Conservation (phyloP, 2,888 invertebrate species). For the Villa cingulata region DNA sequence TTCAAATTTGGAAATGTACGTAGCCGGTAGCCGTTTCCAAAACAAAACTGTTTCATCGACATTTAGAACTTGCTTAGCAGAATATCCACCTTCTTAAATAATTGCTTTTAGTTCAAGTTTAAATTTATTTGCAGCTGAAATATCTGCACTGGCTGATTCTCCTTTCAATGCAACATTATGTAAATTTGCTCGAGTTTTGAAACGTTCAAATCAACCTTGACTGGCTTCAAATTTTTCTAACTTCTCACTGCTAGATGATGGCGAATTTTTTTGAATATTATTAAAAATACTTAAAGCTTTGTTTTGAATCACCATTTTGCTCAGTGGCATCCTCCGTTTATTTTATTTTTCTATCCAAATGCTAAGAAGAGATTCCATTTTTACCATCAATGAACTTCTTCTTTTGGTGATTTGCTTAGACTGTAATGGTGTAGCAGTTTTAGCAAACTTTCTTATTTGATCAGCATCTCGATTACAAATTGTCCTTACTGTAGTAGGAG, state of each 20-base stretch:
- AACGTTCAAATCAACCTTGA: too few species aligned
- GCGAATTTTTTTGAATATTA: conserved; percentile 4
- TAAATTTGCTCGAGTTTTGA: too few species aligned
- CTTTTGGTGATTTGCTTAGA: conserved; percentile 7
- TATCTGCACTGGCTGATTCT: conserved; percentile 8
- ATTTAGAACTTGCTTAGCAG: conserved; percentile 9
- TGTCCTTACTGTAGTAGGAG: conserved; percentile 10
- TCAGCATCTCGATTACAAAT: conserved; percentile 10
- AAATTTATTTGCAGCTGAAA: conserved; percentile 4
- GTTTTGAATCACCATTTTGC: conserved; percentile 9
- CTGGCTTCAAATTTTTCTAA: conserved; percentile 6
- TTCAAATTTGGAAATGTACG: too few species aligned
- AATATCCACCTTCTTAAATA: conserved; percentile 10
- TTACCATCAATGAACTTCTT: conserved; percentile 7
- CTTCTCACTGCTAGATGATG: too few species aligned
- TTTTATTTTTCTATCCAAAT: conserved; percentile 8
- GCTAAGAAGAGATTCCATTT: conserved; percentile 6
- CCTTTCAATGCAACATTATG: conserved; percentile 6
- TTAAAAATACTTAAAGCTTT: conserved; percentile 5
- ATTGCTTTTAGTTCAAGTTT: conserved; percentile 5
- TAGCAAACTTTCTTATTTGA: conserved; percentile 8
- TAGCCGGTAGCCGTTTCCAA: background rate
- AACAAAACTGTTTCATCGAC: conserved; percentile 1
- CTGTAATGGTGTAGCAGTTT: conserved; percentile 8
- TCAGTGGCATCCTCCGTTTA: conserved; percentile 9